Evolutionary conservation across 1,140 invertebrate genomes (phyloP).

Genomic region (Zaprionus kolodkinae): DNA sequence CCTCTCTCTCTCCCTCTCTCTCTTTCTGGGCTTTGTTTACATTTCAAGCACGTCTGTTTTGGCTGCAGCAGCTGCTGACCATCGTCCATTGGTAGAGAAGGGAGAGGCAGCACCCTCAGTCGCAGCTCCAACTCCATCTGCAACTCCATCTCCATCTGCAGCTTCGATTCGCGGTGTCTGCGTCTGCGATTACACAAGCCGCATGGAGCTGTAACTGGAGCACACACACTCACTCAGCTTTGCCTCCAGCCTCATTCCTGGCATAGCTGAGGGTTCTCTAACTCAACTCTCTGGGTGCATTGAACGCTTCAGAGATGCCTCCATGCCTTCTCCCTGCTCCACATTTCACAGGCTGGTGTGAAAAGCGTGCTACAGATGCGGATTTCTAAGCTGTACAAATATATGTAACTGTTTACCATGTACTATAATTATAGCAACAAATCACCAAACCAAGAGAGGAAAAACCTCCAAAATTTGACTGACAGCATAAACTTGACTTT

Average conservation of each 20-base stretch:
- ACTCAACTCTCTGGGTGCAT: conserved; percentile 24
- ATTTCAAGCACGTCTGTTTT: conserved; percentile 79
- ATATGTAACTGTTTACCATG: conserved; percentile 50
- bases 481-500: not conserved
- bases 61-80: conserved; percentile 67
- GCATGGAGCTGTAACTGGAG: conserved; percentile 62
- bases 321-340: not conserved
- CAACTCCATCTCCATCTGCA: not conserved
- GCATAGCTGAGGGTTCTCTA: conserved; percentile 40
- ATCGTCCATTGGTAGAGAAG: conserved; percentile 40
- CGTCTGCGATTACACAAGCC: conserved; percentile 60
- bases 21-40: conserved; percentile 60
- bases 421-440: conserved; percentile 22
- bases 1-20: too few species aligned
- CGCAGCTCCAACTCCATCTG: not conserved
- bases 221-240: conserved; percentile 30
- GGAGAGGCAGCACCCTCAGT: not conserved
- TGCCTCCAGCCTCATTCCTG: conserved; percentile 26
- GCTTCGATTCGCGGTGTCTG: not conserved
- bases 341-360: conserved; percentile 71
- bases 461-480: not conserved
- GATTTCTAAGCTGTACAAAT: conserved; percentile 53
- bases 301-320: conserved; percentile 45
- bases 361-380: conserved; percentile 71
- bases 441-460: not conserved